Evolutionary conservation across 2,888 invertebrate species (phyloP), one percentile per base, ranked within the genome.

Genomic region (Cataglyphis cursor): DNA sequence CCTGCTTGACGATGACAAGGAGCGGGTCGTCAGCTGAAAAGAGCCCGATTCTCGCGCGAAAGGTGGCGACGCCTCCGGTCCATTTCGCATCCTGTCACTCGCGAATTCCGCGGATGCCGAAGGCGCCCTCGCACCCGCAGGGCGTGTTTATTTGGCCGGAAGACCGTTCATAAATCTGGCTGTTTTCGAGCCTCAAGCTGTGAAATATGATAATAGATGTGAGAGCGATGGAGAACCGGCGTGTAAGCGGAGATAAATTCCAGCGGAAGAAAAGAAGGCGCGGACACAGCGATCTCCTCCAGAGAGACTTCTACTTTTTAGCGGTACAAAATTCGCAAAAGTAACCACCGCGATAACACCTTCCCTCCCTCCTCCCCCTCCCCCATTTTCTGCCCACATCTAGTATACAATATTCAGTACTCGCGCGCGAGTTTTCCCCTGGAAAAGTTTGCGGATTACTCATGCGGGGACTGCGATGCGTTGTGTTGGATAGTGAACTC

Each of bases 151-250:
- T 94, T 93, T 93, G 92, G 91, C 90, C 93, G 91, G 90, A 92
- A 93, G 92, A 91, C 91, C 92, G 92, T 92, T 92, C 93, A 93
- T 94, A 94, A 94, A 94, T 94, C 93, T 93, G 91, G 88, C 92
- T 93, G 93, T 94, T 93, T 93, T 93, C 93, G 90, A 93, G 92
- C 91, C 89, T 90, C 90, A 84, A 83, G 80, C 85, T 76, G 91
- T 93, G 92, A 93, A 93, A 93, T 93, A 93, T 93, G 93, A 92
- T 93, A 93, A 93, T 93, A 92, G 92, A 93, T 92, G 91, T 88
- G 92, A 88, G 91, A 90, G 88, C 90, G 92, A 92, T 89, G 90
- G 89, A 87, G 88, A 78, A 86, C 85, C 83, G 85, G 87, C 82
- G 83, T 85, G 85, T 88, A 85, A 86, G 73, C 83, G 88, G 88